phyloP scores from a whole-genome alignment of 2,888 invertebrate species.

The Drosophila rubida region DNA sequence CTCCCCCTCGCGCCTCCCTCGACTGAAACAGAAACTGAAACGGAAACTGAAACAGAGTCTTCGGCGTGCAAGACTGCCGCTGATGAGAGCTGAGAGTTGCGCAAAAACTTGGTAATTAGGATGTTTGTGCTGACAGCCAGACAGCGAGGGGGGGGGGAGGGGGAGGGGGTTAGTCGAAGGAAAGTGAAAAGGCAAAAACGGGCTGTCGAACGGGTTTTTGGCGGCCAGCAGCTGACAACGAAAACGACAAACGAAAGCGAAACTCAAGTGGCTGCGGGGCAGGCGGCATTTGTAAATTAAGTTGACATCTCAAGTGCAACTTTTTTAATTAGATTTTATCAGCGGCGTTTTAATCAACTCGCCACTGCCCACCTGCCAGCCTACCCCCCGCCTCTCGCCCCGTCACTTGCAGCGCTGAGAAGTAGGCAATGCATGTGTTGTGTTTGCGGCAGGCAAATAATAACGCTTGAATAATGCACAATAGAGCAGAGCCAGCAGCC shows the following conservation, averaged over 20 bases:
- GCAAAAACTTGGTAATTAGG: constrained; percentile 78
- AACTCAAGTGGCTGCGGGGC: neutral
- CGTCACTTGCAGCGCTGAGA: constrained; percentile 9
- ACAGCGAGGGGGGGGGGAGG: constrained; percentile 14
- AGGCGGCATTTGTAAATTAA: constrained; percentile 47
- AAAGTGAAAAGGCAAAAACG: constrained; percentile 55
- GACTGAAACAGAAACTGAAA: no score
- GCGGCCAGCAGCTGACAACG: constrained; percentile 2
- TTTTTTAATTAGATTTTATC: constrained; percentile 76
- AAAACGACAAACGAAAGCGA: neutral
- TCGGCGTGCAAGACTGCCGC: no score
- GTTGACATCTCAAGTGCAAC: constrained; percentile 75
- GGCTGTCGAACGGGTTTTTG: constrained; percentile 50
- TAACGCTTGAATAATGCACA: constrained; percentile 63
- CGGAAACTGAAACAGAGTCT: no score
- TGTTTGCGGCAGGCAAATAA: constrained; percentile 49
- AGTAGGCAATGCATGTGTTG: constrained; percentile 23
- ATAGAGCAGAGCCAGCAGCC: constrained; percentile 32
- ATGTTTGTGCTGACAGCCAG: constrained; percentile 71
- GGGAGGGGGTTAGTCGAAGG: constrained; percentile 19
- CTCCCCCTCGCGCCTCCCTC: constrained; percentile 31
- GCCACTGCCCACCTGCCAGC: constrained; percentile 27
- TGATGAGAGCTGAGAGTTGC: constrained; percentile 41
- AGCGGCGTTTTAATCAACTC: constrained; percentile 78
- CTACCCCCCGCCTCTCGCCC: neutral